These are phyloP conservation scores for Alectura lathami DNA, from an alignment of 2,113 vertebrate genomes.

Conservation along the genomic window DNA sequence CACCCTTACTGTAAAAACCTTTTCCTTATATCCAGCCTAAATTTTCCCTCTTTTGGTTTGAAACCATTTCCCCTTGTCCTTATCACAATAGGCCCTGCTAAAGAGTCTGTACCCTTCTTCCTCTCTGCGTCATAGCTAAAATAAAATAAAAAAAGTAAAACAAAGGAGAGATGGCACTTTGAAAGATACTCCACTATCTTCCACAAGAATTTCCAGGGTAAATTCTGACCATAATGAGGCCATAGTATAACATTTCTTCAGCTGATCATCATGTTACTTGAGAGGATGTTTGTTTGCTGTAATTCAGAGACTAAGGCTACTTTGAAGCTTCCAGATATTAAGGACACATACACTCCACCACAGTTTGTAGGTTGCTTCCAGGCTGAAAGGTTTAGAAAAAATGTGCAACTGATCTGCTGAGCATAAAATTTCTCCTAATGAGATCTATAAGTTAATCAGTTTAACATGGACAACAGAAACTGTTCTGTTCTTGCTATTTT, in stretches of 20 bases:
- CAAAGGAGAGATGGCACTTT: not conserved
- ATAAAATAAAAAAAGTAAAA: constrained; percentile 3
- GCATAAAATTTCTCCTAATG: not conserved
- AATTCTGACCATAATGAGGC: not conserved
- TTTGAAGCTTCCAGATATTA: not conserved
- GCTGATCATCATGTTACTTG: not conserved
- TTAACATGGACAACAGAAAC: not conserved
- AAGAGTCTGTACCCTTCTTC: too few relatives aligned
- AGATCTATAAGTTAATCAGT: not conserved
- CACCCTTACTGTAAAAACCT: too few relatives aligned
- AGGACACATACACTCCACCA: not conserved
- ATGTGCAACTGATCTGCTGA: not conserved
- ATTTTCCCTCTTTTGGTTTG: too few relatives aligned
- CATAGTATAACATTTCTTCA: not conserved
- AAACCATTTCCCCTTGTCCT: too few relatives aligned
- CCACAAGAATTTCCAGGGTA: not conserved
- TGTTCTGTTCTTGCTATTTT: not conserved
- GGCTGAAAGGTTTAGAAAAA: constrained; percentile 1
- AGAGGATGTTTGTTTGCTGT: not conserved
- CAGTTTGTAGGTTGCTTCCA: not conserved
- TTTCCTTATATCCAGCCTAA: too few relatives aligned
- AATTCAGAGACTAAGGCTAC: not conserved
- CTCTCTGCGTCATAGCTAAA: not conserved
- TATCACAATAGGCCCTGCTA: too few relatives aligned
- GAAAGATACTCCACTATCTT: not conserved